A percentile compares a stretch with the other conserved stretches of the same genome.
phyloP scores from a whole-genome alignment of 2,888 invertebrate species.

The Hecatera dysodea region DNA sequence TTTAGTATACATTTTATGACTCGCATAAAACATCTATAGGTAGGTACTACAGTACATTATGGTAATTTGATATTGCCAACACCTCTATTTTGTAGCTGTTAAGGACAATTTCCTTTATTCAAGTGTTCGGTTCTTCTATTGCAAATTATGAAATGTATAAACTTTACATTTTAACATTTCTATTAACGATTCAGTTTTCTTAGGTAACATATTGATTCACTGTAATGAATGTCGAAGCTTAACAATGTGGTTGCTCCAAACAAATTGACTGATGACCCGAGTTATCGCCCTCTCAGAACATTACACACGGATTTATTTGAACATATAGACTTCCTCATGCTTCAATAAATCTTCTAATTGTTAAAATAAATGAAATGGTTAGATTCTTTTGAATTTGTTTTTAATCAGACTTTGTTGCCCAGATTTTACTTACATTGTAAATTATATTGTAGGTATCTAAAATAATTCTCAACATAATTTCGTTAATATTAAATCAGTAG shows the following conservation, averaged over 20 bases:
- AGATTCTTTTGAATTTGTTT: slow-evolving; percentile 6
- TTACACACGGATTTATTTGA: slow-evolving; percentile 53
- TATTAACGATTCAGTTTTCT: slow-evolving; percentile 10
- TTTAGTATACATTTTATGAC: slow-evolving; percentile 3
- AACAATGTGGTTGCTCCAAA: slow-evolving; percentile 29
- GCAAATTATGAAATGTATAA: background rate
- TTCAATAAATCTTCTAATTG: slow-evolving; percentile 52
- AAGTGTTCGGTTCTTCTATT: background rate
- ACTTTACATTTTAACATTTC: background rate
- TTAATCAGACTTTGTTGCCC: slow-evolving; percentile 7
- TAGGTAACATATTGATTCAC: slow-evolving; percentile 29
- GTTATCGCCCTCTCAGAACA: slow-evolving; percentile 59
- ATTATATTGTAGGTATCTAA: background rate
- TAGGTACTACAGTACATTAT: background rate
- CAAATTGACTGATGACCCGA: slow-evolving; percentile 52
- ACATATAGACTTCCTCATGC: slow-evolving; percentile 33
- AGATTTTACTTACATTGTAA: background rate
- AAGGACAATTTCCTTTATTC: background rate
- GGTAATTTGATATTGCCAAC: background rate
- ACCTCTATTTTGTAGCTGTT: background rate
- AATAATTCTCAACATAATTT: slow-evolving; percentile 26
- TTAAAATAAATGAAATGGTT: slow-evolving; percentile 25
- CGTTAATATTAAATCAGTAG: slow-evolving; percentile 40
- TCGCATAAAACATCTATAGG: background rate
- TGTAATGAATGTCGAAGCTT: slow-evolving; percentile 42